A percentile compares a stretch with the other conserved stretches of the same genome.
Conservation (phyloP, 2,888 invertebrate species). For the Oscheius sp. region DNA sequence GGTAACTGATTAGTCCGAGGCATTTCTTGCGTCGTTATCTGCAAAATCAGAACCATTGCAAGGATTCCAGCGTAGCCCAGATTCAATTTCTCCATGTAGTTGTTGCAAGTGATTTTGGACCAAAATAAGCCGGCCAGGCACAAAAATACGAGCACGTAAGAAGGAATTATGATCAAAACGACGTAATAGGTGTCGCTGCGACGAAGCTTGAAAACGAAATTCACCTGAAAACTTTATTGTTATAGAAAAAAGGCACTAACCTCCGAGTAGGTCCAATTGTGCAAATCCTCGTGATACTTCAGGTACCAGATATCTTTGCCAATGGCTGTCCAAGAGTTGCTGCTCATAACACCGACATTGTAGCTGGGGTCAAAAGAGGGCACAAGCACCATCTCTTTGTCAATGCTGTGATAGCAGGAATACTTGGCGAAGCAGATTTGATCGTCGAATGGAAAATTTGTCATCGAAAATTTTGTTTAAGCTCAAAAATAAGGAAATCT, state of each 20-base stretch:
- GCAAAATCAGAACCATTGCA: constrained; percentile 28
- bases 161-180: constrained; percentile 32
- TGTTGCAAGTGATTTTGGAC: constrained; percentile 12
- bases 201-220: constrained; percentile 11
- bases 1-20: constrained; percentile 9
- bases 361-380: background rate
- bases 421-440: constrained; percentile 26
- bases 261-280: constrained; percentile 32
- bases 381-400: constrained; percentile 1
- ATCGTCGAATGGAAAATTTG: constrained; percentile 31
- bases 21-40: constrained; percentile 30
- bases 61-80: constrained; percentile 24
- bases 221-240: constrained; percentile 8
- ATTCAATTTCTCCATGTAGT: constrained; percentile 29
- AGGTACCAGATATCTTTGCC: background rate
- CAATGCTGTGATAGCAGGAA: constrained; percentile 22
- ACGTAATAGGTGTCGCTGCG: constrained; percentile 30
- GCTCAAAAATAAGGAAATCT: background rate
- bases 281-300: background rate
- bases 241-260: background rate
- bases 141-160: constrained; percentile 12
- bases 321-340: constrained; percentile 22
- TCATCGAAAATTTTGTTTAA: constrained; percentile 21
- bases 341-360: constrained; percentile 10
- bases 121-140: constrained; percentile 27